Conservation (phyloP, 2,113 vertebrate genomes). For the Syngnathus scovelli region DNA sequence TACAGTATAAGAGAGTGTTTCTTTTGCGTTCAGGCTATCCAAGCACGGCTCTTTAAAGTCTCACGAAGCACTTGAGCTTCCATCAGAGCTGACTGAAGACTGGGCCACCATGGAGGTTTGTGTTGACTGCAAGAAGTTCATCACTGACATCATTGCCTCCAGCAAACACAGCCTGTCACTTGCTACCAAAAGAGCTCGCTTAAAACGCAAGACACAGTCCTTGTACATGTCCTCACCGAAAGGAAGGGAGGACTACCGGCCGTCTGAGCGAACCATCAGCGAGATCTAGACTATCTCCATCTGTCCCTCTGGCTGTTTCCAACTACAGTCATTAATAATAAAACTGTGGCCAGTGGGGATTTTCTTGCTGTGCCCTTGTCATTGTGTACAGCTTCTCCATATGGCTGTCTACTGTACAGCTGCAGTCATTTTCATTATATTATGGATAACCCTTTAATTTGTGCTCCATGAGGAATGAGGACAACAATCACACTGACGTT, state of each 20-base stretch:
- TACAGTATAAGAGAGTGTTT: constrained; percentile 18
- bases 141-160: constrained; percentile 92
- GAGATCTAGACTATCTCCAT: constrained; percentile 77
- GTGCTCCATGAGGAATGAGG: constrained; percentile 12
- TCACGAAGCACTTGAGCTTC: constrained; percentile 83
- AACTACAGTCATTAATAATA: constrained; percentile 12
- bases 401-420: constrained; percentile 29
- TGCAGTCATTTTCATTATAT: constrained; percentile 13
- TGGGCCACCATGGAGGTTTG: constrained; percentile 98
- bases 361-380: constrained; percentile 22
- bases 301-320: constrained; percentile 17
- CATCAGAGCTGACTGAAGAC: constrained; percentile 90
- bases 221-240: constrained; percentile 84
- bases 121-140: constrained; percentile 98
- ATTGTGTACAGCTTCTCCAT: constrained; percentile 32
- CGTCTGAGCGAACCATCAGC: constrained; percentile 92
- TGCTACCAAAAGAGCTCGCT: constrained; percentile 90
- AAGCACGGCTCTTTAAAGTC: constrained; percentile 69
- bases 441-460: constrained; percentile 21
- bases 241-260: constrained; percentile 82
- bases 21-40: constrained; percentile 62
- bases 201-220: constrained; percentile 95
- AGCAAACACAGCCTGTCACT: constrained; percentile 92
- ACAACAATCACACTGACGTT: constrained; percentile 1
- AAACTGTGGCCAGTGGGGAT: constrained; percentile 16